Percentiles rank a stretch among this genome's conserved stretches.
These are phyloP conservation scores for Ceratosolen fusciceps DNA, from an alignment of 1,140 invertebrate species.

Conservation along the genomic window DNA sequence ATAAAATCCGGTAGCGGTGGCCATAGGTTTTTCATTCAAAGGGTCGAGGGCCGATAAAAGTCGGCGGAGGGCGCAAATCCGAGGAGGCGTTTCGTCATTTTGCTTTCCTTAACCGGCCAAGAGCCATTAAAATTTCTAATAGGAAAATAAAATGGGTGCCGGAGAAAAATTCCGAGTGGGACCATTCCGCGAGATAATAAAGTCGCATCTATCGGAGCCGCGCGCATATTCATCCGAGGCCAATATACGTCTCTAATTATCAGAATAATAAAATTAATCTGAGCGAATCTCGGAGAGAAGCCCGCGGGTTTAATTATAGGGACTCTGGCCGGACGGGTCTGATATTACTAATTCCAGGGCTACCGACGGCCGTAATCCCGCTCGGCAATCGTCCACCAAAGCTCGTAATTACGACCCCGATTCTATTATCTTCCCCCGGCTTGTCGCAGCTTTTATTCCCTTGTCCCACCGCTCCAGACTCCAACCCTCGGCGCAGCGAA, in stretches of 20 bases:
- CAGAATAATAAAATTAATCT: constrained; percentile 41
- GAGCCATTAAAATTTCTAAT: constrained; percentile 1
- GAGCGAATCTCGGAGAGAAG: constrained; percentile 15
- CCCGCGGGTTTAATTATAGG: constrained; percentile 16
- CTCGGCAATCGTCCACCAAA: constrained; percentile 25
- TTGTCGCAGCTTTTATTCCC: constrained; percentile 16
- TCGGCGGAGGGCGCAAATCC: background rate
- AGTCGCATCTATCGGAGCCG: background rate
- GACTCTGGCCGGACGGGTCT: background rate
- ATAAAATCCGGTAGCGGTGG: background rate
- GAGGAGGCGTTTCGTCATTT: background rate
- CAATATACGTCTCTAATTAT: constrained; percentile 24
- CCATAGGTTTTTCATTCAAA: background rate
- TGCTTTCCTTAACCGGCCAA: background rate
- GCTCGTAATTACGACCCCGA: constrained; percentile 40
- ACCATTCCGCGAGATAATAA: constrained; percentile 5
- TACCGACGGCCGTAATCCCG: constrained; percentile 29
- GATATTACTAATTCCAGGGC: constrained; percentile 26
- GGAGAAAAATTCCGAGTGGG: background rate
- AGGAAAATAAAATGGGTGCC: background rate
- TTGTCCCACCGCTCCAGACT: background rate
- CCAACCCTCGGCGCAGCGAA: background rate
- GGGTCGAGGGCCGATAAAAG: background rate
- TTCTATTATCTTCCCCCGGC: constrained; percentile 28
- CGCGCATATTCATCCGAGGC: background rate